A percentile compares a stretch with the other conserved stretches of the same genome.
phyloP scores from a whole-genome alignment of 2,888 invertebrate genomes.

The Phytoseiulus persimilis region DNA sequence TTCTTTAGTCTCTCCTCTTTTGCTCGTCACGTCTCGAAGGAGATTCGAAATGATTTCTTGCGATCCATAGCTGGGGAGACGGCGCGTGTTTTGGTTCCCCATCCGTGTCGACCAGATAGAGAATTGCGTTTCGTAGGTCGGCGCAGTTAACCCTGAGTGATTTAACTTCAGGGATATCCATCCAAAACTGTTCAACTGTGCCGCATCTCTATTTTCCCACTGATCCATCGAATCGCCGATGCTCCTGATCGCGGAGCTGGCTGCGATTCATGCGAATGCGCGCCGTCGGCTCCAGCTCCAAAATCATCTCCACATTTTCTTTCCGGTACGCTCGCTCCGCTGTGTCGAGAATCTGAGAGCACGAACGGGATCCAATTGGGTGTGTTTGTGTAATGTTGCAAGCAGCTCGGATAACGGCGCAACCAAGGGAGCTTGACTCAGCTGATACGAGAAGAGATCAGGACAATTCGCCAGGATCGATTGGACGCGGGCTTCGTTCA shows the following conservation, averaged over 20 bases:
- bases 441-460: background rate
- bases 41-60: too few species aligned
- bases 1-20: too few species aligned
- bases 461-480: background rate
- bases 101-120: too few species aligned
- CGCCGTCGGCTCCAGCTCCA: background rate
- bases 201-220: background rate
- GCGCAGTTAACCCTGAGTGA: background rate
- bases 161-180: background rate
- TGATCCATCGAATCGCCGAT: background rate
- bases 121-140: too few species aligned
- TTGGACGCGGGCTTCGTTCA: background rate
- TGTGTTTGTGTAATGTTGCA: background rate
- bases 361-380: background rate
- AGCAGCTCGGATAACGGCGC: slow-evolving; percentile 5
- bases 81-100: too few species aligned
- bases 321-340: background rate
- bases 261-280: background rate
- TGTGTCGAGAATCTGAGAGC: background rate
- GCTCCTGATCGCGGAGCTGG: background rate
- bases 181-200: background rate
- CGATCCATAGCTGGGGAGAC: too few species aligned
- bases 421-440: background rate
- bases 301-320: background rate
- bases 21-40: too few species aligned